Evolutionary conservation across 1,140 invertebrate species (phyloP), one percentile per base, ranked within the genome.

Genomic region (Drosophila albomicans): DNA sequence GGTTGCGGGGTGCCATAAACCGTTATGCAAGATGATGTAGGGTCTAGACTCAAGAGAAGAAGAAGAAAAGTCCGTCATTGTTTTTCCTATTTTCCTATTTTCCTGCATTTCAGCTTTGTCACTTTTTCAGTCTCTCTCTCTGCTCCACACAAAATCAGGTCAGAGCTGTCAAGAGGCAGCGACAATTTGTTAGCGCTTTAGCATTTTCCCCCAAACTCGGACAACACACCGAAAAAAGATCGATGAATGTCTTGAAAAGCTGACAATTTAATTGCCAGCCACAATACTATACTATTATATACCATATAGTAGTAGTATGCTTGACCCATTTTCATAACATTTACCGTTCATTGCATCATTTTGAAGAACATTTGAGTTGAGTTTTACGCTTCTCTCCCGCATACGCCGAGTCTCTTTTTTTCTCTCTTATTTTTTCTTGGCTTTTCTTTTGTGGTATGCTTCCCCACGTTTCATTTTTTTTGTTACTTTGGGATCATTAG

Each of bases 311-410:
- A 25, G 20, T 25, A 4, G 20, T 63, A 32, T 46, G 61, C 61
- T 78, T 80, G 78, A 78, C 75, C 78, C 62, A 80, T 80, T 80
- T 80, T 59, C 56, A 70, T 69, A 78, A 48, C 71, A 78, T 78
- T 80, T 80, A 78, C 78, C 78, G 78, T 80, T 80, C 65, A 78
- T 78, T 80, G 75, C 78, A 77, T 69, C 75, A 80, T 66, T 78
- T 57, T 66, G 35, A 7, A 75, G 73, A 75, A 75, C 68, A 43
- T 74, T 69, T 68, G 11, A 43, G 41, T 67, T 49, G 15, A 25
- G 10, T 46, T 54, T 54, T 45, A 15, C 61, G 28, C 35, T 6
- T 10, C n/a, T 43, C 73, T 64, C 75, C 59, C 75, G 71, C 59
- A 75, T 75, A 58, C 10, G 10, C n/a, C 20, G 48, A 10, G 48